Base-by-base conservation (phyloP, 2,797 vertebrate genomes). In the Protosalanx chinensis region DNA sequence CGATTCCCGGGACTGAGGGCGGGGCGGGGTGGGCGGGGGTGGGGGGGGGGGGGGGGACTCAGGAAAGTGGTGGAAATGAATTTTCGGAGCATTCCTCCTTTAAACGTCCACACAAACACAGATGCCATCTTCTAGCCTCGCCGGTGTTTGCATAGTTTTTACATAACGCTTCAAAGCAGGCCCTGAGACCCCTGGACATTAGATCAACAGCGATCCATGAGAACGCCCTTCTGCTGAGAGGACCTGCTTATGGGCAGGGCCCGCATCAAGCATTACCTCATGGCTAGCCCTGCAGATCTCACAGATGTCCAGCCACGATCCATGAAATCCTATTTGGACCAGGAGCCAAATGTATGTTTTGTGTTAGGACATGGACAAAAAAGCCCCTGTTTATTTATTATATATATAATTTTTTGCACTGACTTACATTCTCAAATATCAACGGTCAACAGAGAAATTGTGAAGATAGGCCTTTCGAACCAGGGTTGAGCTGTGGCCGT, bases 21-120 rank as follows among this genome's bases (percentile, higher is more conserved):
- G 23, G 23, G 23, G 23, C 23, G 23, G 23, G 23, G 23, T 1
- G 23, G 23, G 23, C 23, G 23, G 23, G 23, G 23, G 23, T 27
- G 23, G 1, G 23, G 23, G 23, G 23, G 23, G 23, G 61, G 0
- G 7, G 37, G 10, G 20, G 37, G 66, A 67, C 32, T 78, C 76
- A 68, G 72, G 64, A 69, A 80, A 71, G 68, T 41, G 63, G 75
- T 80, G 84, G 82, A 88, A 85, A 81, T 15, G 29, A 67, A 27
- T 16, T 23, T 74, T 67, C 69, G 4, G 51, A 73, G 64, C 69
- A 61, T 77, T 75, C 33, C 12, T 70, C 56, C 69, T 70, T 72
- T 23, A 81, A 73, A 70, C 63, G 49, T 69, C 73, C 71, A 74
- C 66, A 74, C 64, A 75, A 79, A 83, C 78, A 73, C 73, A 78